These are phyloP conservation scores for Eilema caniola DNA, from an alignment of 2,888 invertebrate genomes.

Conservation along the genomic window DNA sequence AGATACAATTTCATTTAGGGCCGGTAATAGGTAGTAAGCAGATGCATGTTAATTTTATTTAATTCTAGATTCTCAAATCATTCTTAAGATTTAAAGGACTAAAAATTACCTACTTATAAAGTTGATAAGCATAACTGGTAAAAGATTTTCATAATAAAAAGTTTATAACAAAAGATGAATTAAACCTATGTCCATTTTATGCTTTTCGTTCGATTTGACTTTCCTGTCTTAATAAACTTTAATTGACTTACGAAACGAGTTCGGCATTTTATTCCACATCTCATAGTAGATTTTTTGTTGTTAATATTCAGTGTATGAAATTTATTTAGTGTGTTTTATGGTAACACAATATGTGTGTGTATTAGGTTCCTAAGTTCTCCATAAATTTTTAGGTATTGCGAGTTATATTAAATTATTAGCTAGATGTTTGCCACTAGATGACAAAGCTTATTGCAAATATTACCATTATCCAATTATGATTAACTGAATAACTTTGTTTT, in stretches of 20 bases:
- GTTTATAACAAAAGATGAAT: neutral
- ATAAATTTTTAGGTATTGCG: neutral
- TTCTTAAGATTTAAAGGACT: too few species aligned
- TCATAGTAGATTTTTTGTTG: conserved; percentile 7
- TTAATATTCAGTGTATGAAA: neutral
- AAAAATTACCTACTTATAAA: too few species aligned
- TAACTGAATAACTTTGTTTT: too few species aligned
- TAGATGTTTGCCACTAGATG: too few species aligned
- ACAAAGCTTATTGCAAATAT: too few species aligned
- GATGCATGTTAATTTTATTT: too few species aligned
- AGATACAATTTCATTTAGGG: too few species aligned
- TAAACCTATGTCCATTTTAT: neutral
- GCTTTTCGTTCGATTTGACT: conserved; percentile 32
- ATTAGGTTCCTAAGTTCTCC: conserved; percentile 18
- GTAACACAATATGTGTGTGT: conserved; percentile 33
- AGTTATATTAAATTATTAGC: too few species aligned
- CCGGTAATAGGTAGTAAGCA: too few species aligned
- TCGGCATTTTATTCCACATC: conserved; percentile 27
- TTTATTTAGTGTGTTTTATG: conserved; percentile 40
- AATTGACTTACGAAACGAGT: conserved; percentile 24
- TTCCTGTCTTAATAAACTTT: conserved; percentile 24
- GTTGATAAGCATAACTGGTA: too few species aligned
- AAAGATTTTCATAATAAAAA: neutral
- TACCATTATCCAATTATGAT: too few species aligned
- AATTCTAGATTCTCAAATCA: too few species aligned